phyloP scores from a whole-genome alignment of 2,888 invertebrate genomes.

The Plagodis dolabraria region DNA sequence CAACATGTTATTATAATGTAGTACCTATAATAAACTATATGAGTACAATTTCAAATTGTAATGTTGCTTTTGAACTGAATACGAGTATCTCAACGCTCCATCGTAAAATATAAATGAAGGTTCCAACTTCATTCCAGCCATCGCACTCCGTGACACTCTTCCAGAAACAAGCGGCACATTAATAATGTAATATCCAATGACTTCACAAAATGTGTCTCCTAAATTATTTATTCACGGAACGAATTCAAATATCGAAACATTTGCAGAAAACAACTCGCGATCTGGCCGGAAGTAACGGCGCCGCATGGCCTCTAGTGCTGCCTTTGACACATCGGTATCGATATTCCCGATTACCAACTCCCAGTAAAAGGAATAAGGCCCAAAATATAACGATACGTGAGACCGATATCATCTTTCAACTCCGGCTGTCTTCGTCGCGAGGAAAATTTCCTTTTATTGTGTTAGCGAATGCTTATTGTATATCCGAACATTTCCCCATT shows the following conservation, averaged over 20 bases:
- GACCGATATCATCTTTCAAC: constrained; percentile 61
- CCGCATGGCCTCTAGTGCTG: constrained; percentile 50
- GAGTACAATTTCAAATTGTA: not conserved
- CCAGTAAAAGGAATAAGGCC: constrained; percentile 49
- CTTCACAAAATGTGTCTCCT: constrained; percentile 33
- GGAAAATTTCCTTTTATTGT: constrained; percentile 77
- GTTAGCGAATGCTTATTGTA: constrained; percentile 78
- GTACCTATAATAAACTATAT: too few species aligned
- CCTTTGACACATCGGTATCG: constrained; percentile 51
- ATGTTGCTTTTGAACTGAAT: constrained; percentile 7
- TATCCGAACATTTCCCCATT: constrained; percentile 71
- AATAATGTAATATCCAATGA: constrained; percentile 33
- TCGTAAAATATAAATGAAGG: constrained; percentile 31
- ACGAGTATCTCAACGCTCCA: constrained; percentile 6
- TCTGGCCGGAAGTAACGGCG: constrained; percentile 57
- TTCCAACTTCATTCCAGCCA: constrained; percentile 14
- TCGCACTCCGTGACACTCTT: constrained; percentile 21
- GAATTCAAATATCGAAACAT: constrained; percentile 41
- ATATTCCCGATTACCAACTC: constrained; percentile 48
- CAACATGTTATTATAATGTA: too few species aligned
- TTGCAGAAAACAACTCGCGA: constrained; percentile 53
- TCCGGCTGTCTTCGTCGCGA: constrained; percentile 56
- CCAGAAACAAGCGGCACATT: constrained; percentile 27
- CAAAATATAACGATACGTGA: constrained; percentile 52
- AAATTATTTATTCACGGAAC: constrained; percentile 42